Conservation (phyloP, 2,113 vertebrate species). For the Gymnobelideus leadbeateri region DNA sequence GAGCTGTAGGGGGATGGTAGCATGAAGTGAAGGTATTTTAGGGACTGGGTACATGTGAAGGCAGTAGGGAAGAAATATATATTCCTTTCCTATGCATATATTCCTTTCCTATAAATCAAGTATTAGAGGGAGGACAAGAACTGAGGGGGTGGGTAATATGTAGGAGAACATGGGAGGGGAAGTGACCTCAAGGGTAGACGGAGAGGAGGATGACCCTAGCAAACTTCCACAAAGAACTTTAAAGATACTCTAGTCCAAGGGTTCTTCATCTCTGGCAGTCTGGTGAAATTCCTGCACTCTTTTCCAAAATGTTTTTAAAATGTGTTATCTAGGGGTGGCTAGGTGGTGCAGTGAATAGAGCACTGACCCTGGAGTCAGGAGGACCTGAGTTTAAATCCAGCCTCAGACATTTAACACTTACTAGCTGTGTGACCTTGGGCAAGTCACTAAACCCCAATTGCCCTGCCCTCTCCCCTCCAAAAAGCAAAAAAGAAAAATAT, state of each 20-base stretch:
- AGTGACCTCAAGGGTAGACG: background rate
- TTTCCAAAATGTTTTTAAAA: background rate
- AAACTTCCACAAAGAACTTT: background rate
- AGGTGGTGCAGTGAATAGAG: too few species aligned
- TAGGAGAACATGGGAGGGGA: background rate
- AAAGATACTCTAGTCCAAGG: background rate
- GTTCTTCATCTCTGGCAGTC: background rate
- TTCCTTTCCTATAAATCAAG: background rate
- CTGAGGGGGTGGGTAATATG: background rate
- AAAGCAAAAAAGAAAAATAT: too few species aligned
- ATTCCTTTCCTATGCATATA: background rate
- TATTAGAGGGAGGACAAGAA: background rate
- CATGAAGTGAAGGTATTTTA: background rate
- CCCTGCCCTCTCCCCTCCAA: too few species aligned
- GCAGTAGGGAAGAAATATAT: background rate
- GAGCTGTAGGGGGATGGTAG: background rate
- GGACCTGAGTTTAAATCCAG: too few species aligned
- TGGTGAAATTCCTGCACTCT: background rate
- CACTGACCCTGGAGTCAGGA: too few species aligned
- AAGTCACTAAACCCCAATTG: too few species aligned
- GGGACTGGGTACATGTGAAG: background rate
- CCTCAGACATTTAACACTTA: too few species aligned
- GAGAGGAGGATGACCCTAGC: background rate
- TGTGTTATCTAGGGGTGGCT: too few species aligned
- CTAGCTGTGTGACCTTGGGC: too few species aligned